Evolutionary conservation across 2,797 vertebrate genomes (phyloP), one percentile per base, ranked within the genome.

Genomic region (Rachycentron canadum): DNA sequence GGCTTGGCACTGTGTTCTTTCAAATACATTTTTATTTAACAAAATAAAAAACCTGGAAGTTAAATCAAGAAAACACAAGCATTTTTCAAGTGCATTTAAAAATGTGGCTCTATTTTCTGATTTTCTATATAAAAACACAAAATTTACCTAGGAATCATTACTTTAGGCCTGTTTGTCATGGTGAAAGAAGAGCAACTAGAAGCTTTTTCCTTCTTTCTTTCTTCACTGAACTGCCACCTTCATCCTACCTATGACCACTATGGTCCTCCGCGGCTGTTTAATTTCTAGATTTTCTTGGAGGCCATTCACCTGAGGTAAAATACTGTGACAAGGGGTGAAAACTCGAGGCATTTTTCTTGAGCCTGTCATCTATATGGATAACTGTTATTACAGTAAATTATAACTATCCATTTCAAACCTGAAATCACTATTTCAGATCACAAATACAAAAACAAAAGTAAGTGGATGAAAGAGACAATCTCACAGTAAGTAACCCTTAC

Each of bases 21-120:
- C n/a, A n/a, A 10, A 36, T 36, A 36, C 34, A 36, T 36, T 16
- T 50, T 50, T 23, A 7, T 7, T n/a, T 14, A 52, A 26, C 12
- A 25, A 25, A 5, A 25, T 40, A 45, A 57, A 77, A 77, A 69
- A 32, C 30, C 30, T 32, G 30, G 30, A 32, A 4, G 30, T 32
- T 32, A 32, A 3, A 32, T 32, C 7, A 60, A 43, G 17, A 41
- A 40, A 32, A 25, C 5, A 52, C 7, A 60, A 50, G 28, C 28
- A 11, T 50, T 13, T 19, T 19, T 8, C 12, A 30, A 23, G 52
- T 52, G 40, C 4, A 41, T 6, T 41, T 5, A 41, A 16, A 45
- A 45, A 7, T 45, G 3, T 45, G 4, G 9, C 21, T 32, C 9
- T 21, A 25, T 45, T 56, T 68, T n/a, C 26, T 5, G 17, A 9